A percentile compares a stretch with the other conserved stretches of the same genome.
phyloP scores from a whole-genome alignment of 2,888 invertebrate species.

The Drosophila robusta region DNA sequence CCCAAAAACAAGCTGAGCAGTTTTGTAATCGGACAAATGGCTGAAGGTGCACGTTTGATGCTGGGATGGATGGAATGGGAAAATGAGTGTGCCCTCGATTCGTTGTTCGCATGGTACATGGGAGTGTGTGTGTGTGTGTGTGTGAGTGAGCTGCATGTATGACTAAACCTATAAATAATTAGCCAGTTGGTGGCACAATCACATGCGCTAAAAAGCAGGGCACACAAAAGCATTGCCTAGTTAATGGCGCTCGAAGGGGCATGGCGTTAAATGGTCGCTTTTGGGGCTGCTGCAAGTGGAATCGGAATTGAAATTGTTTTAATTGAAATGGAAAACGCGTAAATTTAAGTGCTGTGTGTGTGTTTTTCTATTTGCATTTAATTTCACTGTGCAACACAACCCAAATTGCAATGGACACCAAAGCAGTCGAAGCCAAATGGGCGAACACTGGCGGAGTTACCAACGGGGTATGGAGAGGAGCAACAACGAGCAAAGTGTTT shows the following conservation, averaged over 20 bases:
- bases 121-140: neutral
- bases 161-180: conserved; percentile 66
- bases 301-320: conserved; percentile 65
- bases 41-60: conserved; percentile 7
- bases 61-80: neutral
- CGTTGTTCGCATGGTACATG: neutral
- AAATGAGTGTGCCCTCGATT: conserved; percentile 18
- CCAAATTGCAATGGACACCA: conserved; percentile 75
- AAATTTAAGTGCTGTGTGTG: conserved; percentile 67
- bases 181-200: conserved; percentile 60
- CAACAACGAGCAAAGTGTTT: conserved; percentile 66
- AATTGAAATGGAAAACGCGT: conserved; percentile 78
- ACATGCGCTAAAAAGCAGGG: conserved; percentile 62
- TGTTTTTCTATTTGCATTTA: conserved; percentile 79
- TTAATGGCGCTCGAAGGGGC: conserved; percentile 62
- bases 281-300: conserved; percentile 18
- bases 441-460: neutral
- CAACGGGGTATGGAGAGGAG: neutral
- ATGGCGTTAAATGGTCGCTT: conserved; percentile 47
- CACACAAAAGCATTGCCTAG: conserved; percentile 57
- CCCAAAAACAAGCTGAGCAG: conserved; percentile 38
- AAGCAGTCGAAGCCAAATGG: conserved; percentile 27
- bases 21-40: conserved; percentile 60
- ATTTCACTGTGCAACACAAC: conserved; percentile 76
- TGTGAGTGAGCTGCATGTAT: conserved; percentile 5